Base-by-base conservation (phyloP, 2,113 vertebrate genomes). In the Heterotis niloticus region DNA sequence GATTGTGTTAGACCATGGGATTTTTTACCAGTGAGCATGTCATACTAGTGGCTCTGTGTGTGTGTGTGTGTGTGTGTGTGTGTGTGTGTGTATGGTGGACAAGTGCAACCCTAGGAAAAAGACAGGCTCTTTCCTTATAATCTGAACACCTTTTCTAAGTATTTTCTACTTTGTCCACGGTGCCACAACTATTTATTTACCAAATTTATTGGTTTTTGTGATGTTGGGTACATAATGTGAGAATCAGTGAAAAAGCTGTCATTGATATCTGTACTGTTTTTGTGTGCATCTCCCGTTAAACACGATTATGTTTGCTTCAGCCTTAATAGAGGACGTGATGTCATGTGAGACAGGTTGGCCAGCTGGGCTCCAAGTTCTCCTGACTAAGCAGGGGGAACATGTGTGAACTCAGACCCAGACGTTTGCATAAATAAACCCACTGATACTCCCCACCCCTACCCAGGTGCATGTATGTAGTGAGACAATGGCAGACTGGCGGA, bases 331-430 rank as follows among this genome's bases (percentile, higher is more conserved):
- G 24, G 24, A 14, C 5, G 1, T 16, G 52, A 28, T 26, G 54
- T 74, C 71, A 28, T n/a, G 14, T 59, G 71, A 26, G 23, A 3
- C 0, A 26, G 54, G 13, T 23, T 24, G 54, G 54, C 71, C 7
- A 16, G 12, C 67, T n/a, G 14, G 1, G 59, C 59, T 17, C 59
- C 18, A 20, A 4, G 10, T 34, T 69, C 23, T 23, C 71, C 71
- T 74, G 71, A 74, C 59, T 62, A 64, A 75, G 74, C 74, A 52
- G 59, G n/a, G 23, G 28, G 56, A 23, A 11, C 59, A 60, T 34
- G 57, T 75, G 59, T 75, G 57, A 75, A 44, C 24, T 60, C 56
- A 75, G 57, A 75, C 74, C 20, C 74, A 62, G 74, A 75, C 59
- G 4, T 75, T 75, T 75, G 57, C 54, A 62, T 60, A 75, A 75